These are phyloP conservation scores for Anastrepha ludens DNA, from an alignment of 1,140 invertebrate genomes.

Conservation along the genomic window DNA sequence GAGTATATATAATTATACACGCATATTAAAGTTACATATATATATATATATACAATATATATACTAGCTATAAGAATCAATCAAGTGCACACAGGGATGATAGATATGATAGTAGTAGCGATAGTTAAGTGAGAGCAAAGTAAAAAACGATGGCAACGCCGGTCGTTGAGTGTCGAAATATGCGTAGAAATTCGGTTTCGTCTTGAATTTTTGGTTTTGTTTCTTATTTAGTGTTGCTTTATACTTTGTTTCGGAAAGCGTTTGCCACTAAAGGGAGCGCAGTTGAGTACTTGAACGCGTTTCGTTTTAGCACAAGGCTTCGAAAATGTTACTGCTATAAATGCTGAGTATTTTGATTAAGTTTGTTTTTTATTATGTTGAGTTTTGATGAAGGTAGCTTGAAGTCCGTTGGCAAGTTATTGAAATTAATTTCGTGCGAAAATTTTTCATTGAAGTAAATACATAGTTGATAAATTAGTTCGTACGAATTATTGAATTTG, in stretches of 20 bases:
- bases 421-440: too few species aligned
- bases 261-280: background rate
- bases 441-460: too few species aligned
- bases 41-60: constrained; percentile 2
- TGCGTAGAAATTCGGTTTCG: background rate
- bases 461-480: background rate
- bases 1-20: constrained; percentile 9
- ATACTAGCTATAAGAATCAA: constrained; percentile 17
- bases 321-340: too few species aligned
- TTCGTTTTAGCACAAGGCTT: too few species aligned
- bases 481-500: background rate
- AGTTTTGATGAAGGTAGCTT: too few species aligned
- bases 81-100: constrained; percentile 13
- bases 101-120: constrained; percentile 16
- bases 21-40: constrained; percentile 20
- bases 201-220: background rate
- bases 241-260: background rate
- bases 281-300: too few species aligned
- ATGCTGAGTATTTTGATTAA: too few species aligned
- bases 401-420: too few species aligned
- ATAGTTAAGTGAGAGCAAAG: background rate
- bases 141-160: constrained; percentile 16
- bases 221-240: background rate
- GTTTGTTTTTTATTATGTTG: too few species aligned
- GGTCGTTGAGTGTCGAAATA: constrained; percentile 3